A percentile compares a stretch with the other conserved stretches of the same genome.
Evolutionary conservation across 2,113 vertebrate species (phyloP).

Genomic region (Sylvia atricapilla): DNA sequence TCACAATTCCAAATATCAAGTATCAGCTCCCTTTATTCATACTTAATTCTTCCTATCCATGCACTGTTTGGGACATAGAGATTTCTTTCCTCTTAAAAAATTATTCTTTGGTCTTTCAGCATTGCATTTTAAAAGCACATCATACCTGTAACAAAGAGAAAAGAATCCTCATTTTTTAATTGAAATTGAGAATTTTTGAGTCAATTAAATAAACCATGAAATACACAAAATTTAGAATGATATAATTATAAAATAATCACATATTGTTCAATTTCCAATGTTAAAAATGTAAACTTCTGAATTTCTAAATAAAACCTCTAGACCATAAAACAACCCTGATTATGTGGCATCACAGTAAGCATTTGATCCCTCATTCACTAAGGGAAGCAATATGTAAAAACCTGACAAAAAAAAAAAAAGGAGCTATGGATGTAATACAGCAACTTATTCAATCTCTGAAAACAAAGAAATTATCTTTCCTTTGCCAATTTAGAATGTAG

Average conservation of each 20-base stretch:
- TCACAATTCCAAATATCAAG: neutral
- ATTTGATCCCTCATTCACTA: neutral
- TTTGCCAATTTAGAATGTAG: neutral
- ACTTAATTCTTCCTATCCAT: neutral
- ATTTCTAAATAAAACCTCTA: neutral
- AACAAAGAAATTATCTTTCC: neutral
- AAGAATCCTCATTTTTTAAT: neutral
- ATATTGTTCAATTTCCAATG: neutral
- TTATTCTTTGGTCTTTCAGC: neutral
- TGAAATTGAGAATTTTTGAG: neutral
- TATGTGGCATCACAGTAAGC: neutral
- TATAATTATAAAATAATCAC: neutral
- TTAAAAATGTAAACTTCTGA: neutral
- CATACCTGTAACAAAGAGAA: neutral
- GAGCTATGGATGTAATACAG: neutral
- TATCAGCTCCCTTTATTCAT: neutral
- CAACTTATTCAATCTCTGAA: neutral
- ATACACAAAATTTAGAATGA: neutral
- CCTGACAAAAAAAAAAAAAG: neutral
- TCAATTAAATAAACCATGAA: neutral
- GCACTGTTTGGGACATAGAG: neutral
- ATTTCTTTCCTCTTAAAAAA: neutral
- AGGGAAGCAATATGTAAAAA: neutral
- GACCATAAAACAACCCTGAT: neutral
- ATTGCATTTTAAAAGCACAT: neutral